phyloP scores from a whole-genome alignment of 2,888 invertebrate species.

The Dorcus hopei region DNA sequence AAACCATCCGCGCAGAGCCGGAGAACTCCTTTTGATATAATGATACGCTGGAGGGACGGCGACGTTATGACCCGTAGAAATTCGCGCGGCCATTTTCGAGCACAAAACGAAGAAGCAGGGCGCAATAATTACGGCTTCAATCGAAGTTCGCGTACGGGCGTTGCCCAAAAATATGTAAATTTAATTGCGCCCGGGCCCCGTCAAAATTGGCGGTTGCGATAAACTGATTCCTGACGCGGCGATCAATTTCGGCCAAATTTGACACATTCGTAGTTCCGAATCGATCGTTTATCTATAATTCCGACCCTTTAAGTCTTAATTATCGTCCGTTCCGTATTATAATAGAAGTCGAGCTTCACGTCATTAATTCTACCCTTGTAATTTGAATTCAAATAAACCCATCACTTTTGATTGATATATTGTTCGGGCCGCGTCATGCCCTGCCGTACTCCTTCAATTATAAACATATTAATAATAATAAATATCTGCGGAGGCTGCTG shows the following conservation, averaged over 20 bases:
- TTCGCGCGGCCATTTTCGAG: background rate
- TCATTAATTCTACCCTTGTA: constrained; percentile 9
- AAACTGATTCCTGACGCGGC: constrained; percentile 7
- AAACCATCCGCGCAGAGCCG: background rate
- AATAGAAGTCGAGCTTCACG: constrained; percentile 4
- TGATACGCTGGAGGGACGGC: no score
- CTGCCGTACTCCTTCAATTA: no score
- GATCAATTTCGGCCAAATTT: constrained; percentile 28
- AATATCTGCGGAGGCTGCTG: no score
- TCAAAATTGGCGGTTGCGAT: background rate
- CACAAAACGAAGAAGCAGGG: background rate
- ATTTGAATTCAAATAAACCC: constrained; percentile 10
- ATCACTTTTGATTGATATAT: constrained; percentile 12
- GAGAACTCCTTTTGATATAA: no score
- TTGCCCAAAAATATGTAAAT: background rate
- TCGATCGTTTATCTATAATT: constrained; percentile 26
- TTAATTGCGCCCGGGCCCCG: background rate
- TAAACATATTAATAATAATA: no score
- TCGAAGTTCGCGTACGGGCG: background rate
- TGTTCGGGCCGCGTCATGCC: background rate
- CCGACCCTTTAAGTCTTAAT: constrained; percentile 24
- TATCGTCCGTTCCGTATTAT: constrained; percentile 13
- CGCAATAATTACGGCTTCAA: background rate
- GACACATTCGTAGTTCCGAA: constrained; percentile 27
- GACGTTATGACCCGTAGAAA: background rate